Base-by-base conservation (phyloP, 2,113 vertebrate genomes). In the Microtus ochrogaster region DNA sequence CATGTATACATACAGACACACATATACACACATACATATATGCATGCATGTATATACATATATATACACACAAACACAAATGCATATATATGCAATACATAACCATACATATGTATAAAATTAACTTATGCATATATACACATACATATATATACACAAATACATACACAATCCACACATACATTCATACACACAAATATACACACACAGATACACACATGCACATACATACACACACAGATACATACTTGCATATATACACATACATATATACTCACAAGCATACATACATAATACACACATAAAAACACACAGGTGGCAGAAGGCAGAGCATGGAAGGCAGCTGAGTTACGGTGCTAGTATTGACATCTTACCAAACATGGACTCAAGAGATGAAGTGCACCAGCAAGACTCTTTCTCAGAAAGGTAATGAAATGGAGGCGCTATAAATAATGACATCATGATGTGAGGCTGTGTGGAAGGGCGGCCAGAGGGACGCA, bases 401-500 rank as follows among this genome's bases (percentile, higher is more conserved):
- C 0, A 28, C 85, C 5, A 90, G 83, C 22, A 89, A 93, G 90
- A 49, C n/a, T 70, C 92, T 96, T 87, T 90, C 93, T 83, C 82
- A 73, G 76, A 91, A 90, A 89, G 68, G 92, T 61, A 90, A 87
- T 79, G 83, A 82, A 87, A 65, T 13, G 44, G 94, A 91, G 79
- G 74, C 89, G 88, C 91, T 95, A 91, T 93, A 92, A 98, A 92
- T 78, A 96, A 92, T 22, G 26, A 93, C 19, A 68, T 39, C 49
- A 89, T 61, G 66, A 63, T 10, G 77, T 90, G 39, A 92, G 89
- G 93, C 84, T 96, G 95, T 96, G 94, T 44, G 94, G 72, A 89
- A 83, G 87, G 83, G 82, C 63, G 66, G 41, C 24, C 33, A 77
- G 14, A 70, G 49, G 90, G 17, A 30, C 17, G 83, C 92, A 49